Base-by-base conservation (phyloP, 2,797 vertebrate species). In the Rhinichthys osculus region DNA sequence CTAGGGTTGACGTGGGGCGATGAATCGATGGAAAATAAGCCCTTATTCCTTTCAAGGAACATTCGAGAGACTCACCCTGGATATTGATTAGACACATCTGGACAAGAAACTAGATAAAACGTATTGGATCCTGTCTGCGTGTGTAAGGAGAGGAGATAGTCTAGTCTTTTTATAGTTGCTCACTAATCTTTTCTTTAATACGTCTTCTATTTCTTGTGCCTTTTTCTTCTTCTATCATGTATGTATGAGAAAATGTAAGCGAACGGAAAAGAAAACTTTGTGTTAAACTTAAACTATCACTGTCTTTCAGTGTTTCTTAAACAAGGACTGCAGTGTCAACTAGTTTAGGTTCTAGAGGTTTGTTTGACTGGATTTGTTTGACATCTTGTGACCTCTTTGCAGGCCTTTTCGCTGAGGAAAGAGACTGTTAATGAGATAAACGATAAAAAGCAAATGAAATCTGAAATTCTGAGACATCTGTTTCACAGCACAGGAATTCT, bases 381-480 rank as follows among this genome's bases (percentile, higher is more conserved):
- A 83, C 79, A 84, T 81, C 50, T 78, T 13, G 7, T 17, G 59
- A 30, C 78, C 83, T 70, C 42, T 54, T 40, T 17, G 19, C 64
- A 35, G 27, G 67, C 27, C 66, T 78, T 78, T 76, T n/a, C 13
- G 11, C 8, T 52, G 38, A 50, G 80, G 44, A 1, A 19, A 82
- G 67, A 70, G 81, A 74, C 59, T 27, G 23, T 72, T 67, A 66
- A 79, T 76, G 11, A 85, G 76, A 81, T 67, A 59, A 79, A 78
- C 2, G 40, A 70, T 74, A 72, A 88, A 86, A 77, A 84, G 74
- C 64, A 47, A 90, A 88, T 88, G 38, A 85, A 81, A 81, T 81
- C 54, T 80, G 66, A 86, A 83, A 90, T 88, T 87, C 87, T 38
- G 80, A 83, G 88, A 87, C 85, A 87, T 84, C 87, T 89, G 87